Percentiles rank a stretch among this genome's conserved stretches.
Conservation (phyloP, 1,140 invertebrate genomes). For the Aplysia californica region DNA sequence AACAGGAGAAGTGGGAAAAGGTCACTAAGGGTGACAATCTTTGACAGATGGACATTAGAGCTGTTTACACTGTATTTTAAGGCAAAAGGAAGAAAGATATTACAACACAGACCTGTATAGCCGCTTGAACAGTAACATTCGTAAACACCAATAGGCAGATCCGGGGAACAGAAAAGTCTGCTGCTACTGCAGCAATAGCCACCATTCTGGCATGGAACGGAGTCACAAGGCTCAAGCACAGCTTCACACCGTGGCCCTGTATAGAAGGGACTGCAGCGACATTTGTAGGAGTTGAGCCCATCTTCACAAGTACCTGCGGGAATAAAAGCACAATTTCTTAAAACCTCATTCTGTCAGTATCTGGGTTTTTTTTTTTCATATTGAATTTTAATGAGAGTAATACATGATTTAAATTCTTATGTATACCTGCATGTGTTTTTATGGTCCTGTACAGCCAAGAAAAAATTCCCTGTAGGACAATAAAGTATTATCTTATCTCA, state of each 20-base stretch:
- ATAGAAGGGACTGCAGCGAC: constrained; percentile 41
- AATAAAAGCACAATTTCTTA: too few relatives aligned
- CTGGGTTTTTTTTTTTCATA: too few relatives aligned
- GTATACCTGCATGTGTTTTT: too few relatives aligned
- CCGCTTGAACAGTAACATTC: constrained; percentile 36
- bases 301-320: constrained; percentile 86
- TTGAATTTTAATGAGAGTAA: too few relatives aligned
- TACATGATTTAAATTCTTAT: too few relatives aligned
- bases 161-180: constrained; percentile 24
- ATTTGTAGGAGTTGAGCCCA: constrained; percentile 62
- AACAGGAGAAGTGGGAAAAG: neutral
- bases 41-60: too few relatives aligned
- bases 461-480: too few relatives aligned
- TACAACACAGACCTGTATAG: constrained; percentile 33
- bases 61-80: too few relatives aligned
- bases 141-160: constrained; percentile 25
- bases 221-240: constrained; percentile 38
- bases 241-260: constrained; percentile 60
- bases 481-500: too few relatives aligned
- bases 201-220: constrained; percentile 44
- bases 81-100: too few relatives aligned
- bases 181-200: constrained; percentile 43
- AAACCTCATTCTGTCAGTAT: too few relatives aligned
- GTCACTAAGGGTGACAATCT: neutral
- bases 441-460: too few relatives aligned